Evolutionary conservation across 2,113 vertebrate genomes (phyloP).

Genomic region (Eupsittula cactorum): DNA sequence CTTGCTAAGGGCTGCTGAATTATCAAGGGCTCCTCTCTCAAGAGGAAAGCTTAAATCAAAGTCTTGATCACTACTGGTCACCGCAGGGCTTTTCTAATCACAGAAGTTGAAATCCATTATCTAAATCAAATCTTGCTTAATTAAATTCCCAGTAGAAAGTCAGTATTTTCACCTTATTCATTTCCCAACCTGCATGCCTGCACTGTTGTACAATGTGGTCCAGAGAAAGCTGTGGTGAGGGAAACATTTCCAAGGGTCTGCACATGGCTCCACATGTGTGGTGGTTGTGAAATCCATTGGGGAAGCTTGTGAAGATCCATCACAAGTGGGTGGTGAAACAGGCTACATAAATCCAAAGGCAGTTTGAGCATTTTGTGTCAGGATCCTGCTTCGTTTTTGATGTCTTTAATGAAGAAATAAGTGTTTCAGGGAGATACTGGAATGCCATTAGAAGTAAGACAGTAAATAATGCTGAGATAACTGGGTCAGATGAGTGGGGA

Average conservation of each 20-base stretch:
- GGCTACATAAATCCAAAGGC: not conserved
- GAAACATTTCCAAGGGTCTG: not conserved
- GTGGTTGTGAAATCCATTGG: not conserved
- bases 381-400: not conserved
- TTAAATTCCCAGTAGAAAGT: not conserved
- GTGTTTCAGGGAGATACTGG: not conserved
- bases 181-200: not conserved
- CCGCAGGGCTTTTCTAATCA: not conserved
- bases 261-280: rapidly evolving
- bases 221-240: not conserved
- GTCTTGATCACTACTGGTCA: not conserved
- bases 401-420: not conserved
- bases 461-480: not conserved
- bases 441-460: not conserved
- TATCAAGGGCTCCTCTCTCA: not conserved
- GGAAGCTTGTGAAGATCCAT: not conserved
- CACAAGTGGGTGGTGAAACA: not conserved
- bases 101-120: not conserved
- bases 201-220: rapidly evolving
- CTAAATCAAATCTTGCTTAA: not conserved
- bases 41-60: not conserved
- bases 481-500: not conserved
- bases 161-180: not conserved
- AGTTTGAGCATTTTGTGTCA: not conserved
- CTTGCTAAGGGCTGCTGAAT: not conserved